These are phyloP conservation scores for Drosophila kanapiae DNA, from an alignment of 1,140 invertebrate species.

Conservation along the genomic window DNA sequence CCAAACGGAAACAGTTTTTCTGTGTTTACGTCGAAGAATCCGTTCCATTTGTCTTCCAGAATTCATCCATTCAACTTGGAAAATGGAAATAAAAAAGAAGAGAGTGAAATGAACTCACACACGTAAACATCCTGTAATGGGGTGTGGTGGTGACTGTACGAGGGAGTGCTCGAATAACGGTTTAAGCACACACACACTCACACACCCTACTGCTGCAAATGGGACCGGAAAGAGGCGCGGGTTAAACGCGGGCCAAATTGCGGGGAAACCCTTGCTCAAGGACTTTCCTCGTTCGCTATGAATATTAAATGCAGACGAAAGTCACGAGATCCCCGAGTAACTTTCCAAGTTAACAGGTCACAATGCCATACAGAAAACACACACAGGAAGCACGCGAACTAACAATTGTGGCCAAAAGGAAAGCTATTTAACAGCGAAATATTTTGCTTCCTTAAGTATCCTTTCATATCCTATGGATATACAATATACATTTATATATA, in stretches of 20 bases:
- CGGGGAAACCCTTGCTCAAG: constrained; percentile 28
- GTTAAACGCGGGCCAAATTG: constrained; percentile 21
- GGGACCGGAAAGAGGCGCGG: background rate
- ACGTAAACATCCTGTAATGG: constrained; percentile 29
- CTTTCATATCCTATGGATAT: too few relatives aligned
- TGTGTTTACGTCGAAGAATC: constrained; percentile 6
- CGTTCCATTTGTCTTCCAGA: constrained; percentile 3
- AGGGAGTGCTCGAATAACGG: constrained; percentile 25
- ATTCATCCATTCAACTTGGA: constrained; percentile 15
- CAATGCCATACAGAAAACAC: constrained; percentile 21
- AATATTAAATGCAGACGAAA: constrained; percentile 30
- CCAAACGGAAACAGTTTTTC: constrained; percentile 1
- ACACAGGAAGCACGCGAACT: background rate
- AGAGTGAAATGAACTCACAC: background rate
- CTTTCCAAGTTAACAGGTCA: constrained; percentile 47
- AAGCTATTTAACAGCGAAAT: background rate
- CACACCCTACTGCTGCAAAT: background rate
- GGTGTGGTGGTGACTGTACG: constrained; percentile 30
- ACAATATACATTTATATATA: too few relatives aligned
- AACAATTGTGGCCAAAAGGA: background rate
- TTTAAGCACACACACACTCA: constrained; percentile 14
- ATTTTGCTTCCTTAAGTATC: background rate
- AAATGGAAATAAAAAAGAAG: constrained; percentile 5
- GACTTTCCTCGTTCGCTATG: constrained; percentile 26
- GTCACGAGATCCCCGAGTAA: constrained; percentile 43